Conservation (phyloP, 2,113 vertebrate genomes). For the Chaenocephalus aceratus region DNA sequence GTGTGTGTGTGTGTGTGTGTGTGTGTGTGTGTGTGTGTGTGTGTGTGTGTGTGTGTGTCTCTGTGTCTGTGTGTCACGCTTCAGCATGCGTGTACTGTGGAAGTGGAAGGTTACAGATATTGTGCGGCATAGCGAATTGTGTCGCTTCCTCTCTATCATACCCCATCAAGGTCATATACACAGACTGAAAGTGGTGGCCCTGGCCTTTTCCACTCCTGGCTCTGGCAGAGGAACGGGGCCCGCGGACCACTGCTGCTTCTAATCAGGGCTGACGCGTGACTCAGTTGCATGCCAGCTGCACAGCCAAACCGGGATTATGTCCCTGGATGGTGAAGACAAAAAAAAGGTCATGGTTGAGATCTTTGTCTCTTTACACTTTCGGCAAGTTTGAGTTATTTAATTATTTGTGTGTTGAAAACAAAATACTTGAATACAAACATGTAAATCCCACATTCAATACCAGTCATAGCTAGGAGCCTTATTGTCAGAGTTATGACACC, state of each 20-base stretch:
- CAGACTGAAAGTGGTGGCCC: slow-evolving; percentile 80
- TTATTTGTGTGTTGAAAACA: slow-evolving; percentile 50
- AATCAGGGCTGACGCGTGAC: slow-evolving; percentile 87
- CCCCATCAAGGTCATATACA: slow-evolving; percentile 84
- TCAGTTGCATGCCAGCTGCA: slow-evolving; percentile 84
- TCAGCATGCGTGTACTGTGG: slow-evolving; percentile 46
- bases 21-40: slow-evolving; percentile 48
- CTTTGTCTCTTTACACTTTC: slow-evolving; percentile 73
- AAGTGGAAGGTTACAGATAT: slow-evolving; percentile 80
- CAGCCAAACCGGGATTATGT: slow-evolving; percentile 80
- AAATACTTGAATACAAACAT: slow-evolving; percentile 42
- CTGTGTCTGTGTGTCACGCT: slow-evolving; percentile 53
- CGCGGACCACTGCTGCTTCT: slow-evolving; percentile 82
- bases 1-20: slow-evolving; percentile 45
- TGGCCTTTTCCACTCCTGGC: slow-evolving; percentile 81
- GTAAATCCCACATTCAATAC: slow-evolving; percentile 31
- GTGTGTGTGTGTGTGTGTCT: slow-evolving; percentile 12
- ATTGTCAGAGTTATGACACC: slow-evolving; percentile 42
- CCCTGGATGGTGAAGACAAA: slow-evolving; percentile 79
- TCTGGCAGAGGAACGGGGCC: slow-evolving; percentile 78
- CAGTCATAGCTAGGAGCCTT: slow-evolving; percentile 37
- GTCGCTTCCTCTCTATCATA: slow-evolving; percentile 82
- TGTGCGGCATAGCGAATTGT: slow-evolving; percentile 77
- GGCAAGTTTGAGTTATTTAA: slow-evolving; percentile 62
- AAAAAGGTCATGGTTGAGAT: slow-evolving; percentile 81